Evolutionary conservation across 1,140 invertebrate species (phyloP).

Genomic region (Centruroides sculpturatus): DNA sequence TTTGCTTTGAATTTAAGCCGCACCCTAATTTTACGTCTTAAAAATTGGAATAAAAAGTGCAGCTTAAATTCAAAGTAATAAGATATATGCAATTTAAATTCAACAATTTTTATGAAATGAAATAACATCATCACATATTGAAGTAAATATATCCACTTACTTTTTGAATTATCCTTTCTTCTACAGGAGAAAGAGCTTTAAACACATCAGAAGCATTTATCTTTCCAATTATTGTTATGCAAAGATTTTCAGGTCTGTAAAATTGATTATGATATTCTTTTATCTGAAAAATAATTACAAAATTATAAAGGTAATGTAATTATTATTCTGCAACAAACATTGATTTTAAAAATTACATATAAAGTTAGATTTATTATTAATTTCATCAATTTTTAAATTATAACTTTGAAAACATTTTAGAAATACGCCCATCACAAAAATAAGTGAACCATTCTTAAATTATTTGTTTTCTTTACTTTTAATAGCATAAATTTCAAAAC

Average conservation of each 20-base stretch:
- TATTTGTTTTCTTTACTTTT: no score
- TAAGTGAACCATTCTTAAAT: no score
- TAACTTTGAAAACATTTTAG: no score
- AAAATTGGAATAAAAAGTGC: no score
- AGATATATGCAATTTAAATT: neutral
- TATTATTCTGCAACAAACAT: neutral
- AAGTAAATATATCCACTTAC: constrained; percentile 25
- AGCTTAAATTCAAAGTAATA: no score
- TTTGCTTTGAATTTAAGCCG: no score
- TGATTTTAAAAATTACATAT: neutral
- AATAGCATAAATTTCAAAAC: no score
- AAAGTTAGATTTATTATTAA: neutral
- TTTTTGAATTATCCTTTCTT: constrained; percentile 62
- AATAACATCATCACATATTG: no score
- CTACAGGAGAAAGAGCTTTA: constrained; percentile 49
- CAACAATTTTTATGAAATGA: neutral
- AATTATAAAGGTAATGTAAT: neutral
- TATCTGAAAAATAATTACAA: constrained; percentile 37
- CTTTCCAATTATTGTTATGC: constrained; percentile 65
- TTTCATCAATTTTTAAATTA: no score
- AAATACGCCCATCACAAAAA: no score
- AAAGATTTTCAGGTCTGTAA: constrained; percentile 80
- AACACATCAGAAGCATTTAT: constrained; percentile 62
- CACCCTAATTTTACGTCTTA: no score
- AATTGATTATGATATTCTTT: constrained; percentile 64